Conservation (phyloP, 2,888 invertebrate species). For the Abscondita cerata region DNA sequence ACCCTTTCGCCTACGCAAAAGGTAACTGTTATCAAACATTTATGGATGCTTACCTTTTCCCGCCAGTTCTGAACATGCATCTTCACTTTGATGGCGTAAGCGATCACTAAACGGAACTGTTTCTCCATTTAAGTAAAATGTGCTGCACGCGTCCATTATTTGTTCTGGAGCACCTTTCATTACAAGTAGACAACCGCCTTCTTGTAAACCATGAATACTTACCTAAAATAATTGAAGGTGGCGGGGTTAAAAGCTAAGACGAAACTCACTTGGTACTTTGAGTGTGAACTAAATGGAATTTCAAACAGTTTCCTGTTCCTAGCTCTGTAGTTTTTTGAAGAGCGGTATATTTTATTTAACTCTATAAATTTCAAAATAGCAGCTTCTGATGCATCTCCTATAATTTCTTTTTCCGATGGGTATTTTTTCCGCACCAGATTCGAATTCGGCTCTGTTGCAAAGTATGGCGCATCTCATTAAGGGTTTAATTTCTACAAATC, state of each 20-base stretch:
- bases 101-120: slow-evolving; percentile 62
- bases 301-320: slow-evolving; percentile 66
- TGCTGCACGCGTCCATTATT: slow-evolving; percentile 71
- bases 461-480: slow-evolving; percentile 65
- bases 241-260: not conserved
- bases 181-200: slow-evolving; percentile 65
- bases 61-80: slow-evolving; percentile 80
- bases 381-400: slow-evolving; percentile 75
- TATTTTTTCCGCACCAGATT: slow-evolving; percentile 46
- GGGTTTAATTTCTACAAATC: slow-evolving; percentile 44
- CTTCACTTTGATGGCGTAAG: slow-evolving; percentile 66
- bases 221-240: slow-evolving; percentile 40
- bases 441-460: slow-evolving; percentile 77
- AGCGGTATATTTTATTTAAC: slow-evolving; percentile 56
- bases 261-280: slow-evolving; percentile 67
- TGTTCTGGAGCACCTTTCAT: slow-evolving; percentile 82
- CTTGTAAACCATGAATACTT: slow-evolving; percentile 70
- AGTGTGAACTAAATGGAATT: slow-evolving; percentile 73
- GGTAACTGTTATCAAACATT: not conserved
- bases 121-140: slow-evolving; percentile 65
- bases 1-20: slow-evolving; percentile 78
- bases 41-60: slow-evolving; percentile 48
- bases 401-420: slow-evolving; percentile 65
- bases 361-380: slow-evolving; percentile 74
- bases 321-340: slow-evolving; percentile 52